Base-by-base conservation (phyloP, 2,888 invertebrate species). In the Idaea biselata region DNA sequence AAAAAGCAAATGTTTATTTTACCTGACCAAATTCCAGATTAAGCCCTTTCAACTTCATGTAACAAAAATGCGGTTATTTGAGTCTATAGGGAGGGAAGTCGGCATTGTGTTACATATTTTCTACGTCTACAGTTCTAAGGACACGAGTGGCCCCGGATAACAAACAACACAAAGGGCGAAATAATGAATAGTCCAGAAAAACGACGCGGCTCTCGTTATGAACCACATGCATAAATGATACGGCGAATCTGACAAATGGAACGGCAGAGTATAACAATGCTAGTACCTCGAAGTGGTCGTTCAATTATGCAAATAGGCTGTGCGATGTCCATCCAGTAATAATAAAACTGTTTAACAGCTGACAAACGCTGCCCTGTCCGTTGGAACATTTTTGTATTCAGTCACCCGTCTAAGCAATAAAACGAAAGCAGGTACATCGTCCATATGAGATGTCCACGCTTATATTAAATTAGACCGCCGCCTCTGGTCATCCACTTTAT, bases 291-390 rank as follows among this genome's bases (percentile, higher is more conserved):
- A 89, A 91, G 91, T 91, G 89, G 86, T 86, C 89, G 89, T 93
- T 93, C 92, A 93, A 93, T 93, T 93, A 93, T 93, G 93, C 91
- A 93, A 93, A 93, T 93, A 88, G 88, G 83, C 87, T 83, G 84
- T 72, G 80, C 88, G 80, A 87, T 87, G 88, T 86, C 84, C 86
- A 87, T 86, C 88, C 87, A 78, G 86, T 87, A 87, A 91, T 91
- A 91, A 91, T 89, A 89, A 88, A 91, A 91, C 90, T 91, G 89
- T 91, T 91, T 89, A 91, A 90, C 91, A 91, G 89, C 89, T 91
- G 89, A 89, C 89, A 84, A 88, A 85, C 86, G 87, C 77, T 78
- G 78, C 77, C 79, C 67, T 66, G 62, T 64, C 79, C 80, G 80
- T 76, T 81, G 79, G 78, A 81, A 84, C 84, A 84, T 87, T 87